Evolutionary conservation across 2,113 vertebrate genomes (phyloP).

Genomic region (Paradisaea rubra): DNA sequence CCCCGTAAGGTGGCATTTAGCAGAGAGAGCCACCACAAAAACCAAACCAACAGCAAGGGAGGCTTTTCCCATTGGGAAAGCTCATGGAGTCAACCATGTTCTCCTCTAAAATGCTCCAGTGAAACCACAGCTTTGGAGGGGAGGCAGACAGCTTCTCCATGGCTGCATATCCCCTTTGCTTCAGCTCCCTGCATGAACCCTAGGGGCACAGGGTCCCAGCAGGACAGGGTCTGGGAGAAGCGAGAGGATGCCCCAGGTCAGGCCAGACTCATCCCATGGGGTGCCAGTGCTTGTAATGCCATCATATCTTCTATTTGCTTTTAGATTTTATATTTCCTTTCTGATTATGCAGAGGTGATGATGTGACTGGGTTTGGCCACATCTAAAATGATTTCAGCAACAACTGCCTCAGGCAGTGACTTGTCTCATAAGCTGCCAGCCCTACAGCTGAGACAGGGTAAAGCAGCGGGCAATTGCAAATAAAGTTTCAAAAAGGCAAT

Average conservation of each 20-base stretch:
- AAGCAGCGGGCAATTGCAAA: not conserved
- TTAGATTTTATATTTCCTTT: not conserved
- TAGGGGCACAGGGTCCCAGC: rapidly evolving
- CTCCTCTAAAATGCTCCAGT: not conserved
- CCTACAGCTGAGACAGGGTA: not conserved
- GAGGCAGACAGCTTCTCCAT: not conserved
- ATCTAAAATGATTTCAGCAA: not conserved
- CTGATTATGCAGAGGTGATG: not conserved
- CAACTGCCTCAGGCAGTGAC: not conserved
- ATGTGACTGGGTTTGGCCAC: not conserved
- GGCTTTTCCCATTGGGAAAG: not conserved
- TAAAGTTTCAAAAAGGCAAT: not conserved
- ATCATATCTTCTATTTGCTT: not conserved
- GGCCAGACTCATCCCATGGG: not conserved
- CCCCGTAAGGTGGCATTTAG: not conserved
- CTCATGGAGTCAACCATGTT: not conserved
- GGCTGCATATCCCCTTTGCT: not conserved
- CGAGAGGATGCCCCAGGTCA: not conserved
- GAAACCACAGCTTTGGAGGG: not conserved
- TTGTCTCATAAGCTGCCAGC: rapidly evolving
- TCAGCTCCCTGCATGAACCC: not conserved
- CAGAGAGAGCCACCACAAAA: not conserved
- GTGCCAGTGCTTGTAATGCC: not conserved
- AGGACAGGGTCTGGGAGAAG: not conserved
- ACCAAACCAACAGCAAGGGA: not conserved